phyloP scores from a whole-genome alignment of 2,113 vertebrate genomes.

The Apistogramma diplotaenia region DNA sequence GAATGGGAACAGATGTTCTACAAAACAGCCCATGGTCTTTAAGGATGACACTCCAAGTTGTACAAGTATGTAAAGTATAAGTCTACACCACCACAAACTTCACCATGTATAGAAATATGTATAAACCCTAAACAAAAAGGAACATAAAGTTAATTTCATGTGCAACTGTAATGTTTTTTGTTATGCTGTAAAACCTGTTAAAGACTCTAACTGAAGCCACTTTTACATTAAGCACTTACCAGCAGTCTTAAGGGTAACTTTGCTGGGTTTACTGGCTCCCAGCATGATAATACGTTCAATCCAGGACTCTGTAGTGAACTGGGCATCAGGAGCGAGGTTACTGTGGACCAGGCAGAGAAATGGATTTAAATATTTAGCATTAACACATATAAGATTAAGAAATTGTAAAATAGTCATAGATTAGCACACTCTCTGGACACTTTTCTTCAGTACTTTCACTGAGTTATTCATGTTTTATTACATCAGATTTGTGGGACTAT shows the following conservation, averaged over 20 bases:
- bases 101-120: no score
- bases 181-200: background rate
- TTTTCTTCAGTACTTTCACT: background rate
- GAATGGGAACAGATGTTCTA: no score
- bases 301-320: constrained; percentile 81
- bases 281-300: constrained; percentile 85
- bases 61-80: no score
- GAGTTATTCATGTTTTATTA: background rate
- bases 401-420: background rate
- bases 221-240: constrained; percentile 68
- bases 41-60: no score
- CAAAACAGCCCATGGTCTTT: no score
- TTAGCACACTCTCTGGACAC: background rate
- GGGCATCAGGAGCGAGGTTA: constrained; percentile 75
- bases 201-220: background rate
- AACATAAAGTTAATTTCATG: no score
- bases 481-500: background rate
- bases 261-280: constrained; percentile 80
- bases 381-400: background rate
- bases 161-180: no score
- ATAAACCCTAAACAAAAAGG: no score
- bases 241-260: constrained; percentile 73
- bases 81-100: no score
- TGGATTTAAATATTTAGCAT: background rate
- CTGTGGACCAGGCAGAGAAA: constrained; percentile 57